A percentile compares a stretch with the other conserved stretches of the same genome.
Evolutionary conservation across 1,140 invertebrate genomes (phyloP).

Genomic region (Megalopta genalis): DNA sequence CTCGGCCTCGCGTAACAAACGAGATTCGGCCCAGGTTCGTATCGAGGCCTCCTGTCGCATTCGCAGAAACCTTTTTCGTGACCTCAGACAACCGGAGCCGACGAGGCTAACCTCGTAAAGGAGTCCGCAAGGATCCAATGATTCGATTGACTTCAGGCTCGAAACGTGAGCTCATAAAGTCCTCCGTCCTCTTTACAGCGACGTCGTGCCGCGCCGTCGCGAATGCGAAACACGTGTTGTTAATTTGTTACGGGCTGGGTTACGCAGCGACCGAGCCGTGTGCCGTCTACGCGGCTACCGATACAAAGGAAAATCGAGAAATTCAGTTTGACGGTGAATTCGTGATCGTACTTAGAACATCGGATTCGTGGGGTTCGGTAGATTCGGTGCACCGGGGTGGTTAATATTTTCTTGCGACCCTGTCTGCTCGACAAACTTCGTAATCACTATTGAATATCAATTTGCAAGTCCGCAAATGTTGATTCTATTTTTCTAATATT

Average conservation of each 20-base stretch:
- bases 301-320: conserved; percentile 41
- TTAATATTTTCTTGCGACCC: background rate
- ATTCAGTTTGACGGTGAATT: conserved; percentile 28
- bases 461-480: too few species aligned
- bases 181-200: background rate
- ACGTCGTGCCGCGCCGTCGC: background rate
- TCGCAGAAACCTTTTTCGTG: too few species aligned
- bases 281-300: background rate
- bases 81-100: too few species aligned
- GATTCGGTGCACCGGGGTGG: background rate
- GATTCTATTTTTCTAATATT: too few species aligned
- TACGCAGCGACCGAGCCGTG: conserved; percentile 1
- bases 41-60: too few species aligned
- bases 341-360: conserved; percentile 23
- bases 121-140: conserved; percentile 2
- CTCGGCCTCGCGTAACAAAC: too few species aligned
- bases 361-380: background rate
- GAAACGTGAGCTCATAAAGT: conserved; percentile 6
- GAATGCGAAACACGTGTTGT: conserved; percentile 47
- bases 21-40: too few species aligned
- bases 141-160: conserved; percentile 21
- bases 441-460: too few species aligned
- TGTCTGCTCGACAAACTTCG: too few species aligned
- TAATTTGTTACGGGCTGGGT: conserved; percentile 37
- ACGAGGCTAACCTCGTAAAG: background rate